Percentiles rank a stretch among this genome's conserved stretches.
Conservation (phyloP, 2,797 vertebrate species). For the Spea hammondii region DNA sequence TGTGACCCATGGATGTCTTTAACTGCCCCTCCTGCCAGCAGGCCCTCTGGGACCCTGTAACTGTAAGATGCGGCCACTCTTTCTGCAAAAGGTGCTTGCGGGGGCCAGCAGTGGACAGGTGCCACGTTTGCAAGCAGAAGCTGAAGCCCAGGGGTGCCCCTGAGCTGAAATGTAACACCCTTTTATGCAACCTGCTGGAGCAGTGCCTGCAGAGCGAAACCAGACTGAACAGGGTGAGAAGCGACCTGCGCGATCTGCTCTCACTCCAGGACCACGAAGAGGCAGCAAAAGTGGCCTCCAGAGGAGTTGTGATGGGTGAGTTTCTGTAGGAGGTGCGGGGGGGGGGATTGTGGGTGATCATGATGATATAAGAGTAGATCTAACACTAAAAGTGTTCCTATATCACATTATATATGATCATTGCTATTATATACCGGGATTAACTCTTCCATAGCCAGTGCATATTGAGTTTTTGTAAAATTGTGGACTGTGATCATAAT, state of each 20-base stretch:
- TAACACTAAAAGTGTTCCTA: too few species aligned
- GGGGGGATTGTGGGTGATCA: neutral
- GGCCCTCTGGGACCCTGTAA: slow-evolving; percentile 79
- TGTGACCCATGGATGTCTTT: slow-evolving; percentile 69
- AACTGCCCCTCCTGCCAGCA: slow-evolving; percentile 77
- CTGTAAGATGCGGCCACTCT: slow-evolving; percentile 82
- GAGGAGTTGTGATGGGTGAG: slow-evolving; percentile 77
- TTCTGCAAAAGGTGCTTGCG: slow-evolving; percentile 78
- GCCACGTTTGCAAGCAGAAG: slow-evolving; percentile 73
- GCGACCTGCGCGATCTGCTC: slow-evolving; percentile 69
- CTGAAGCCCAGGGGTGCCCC: slow-evolving; percentile 66
- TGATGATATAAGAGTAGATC: neutral
- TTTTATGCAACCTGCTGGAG: slow-evolving; percentile 75
- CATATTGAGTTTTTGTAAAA: too few species aligned
- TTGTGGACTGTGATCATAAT: too few species aligned
- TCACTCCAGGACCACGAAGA: slow-evolving; percentile 66
- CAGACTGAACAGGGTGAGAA: slow-evolving; percentile 55
- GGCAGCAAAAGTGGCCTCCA: slow-evolving; percentile 71
- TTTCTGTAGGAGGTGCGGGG: neutral
- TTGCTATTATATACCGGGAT: too few species aligned
- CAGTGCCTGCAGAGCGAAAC: slow-evolving; percentile 72
- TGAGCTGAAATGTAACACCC: slow-evolving; percentile 70
- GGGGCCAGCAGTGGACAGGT: slow-evolving; percentile 65
- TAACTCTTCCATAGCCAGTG: too few species aligned
- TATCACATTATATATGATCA: too few species aligned